Conservation (phyloP, 2,797 vertebrate genomes). For the Falco cherrug region DNA sequence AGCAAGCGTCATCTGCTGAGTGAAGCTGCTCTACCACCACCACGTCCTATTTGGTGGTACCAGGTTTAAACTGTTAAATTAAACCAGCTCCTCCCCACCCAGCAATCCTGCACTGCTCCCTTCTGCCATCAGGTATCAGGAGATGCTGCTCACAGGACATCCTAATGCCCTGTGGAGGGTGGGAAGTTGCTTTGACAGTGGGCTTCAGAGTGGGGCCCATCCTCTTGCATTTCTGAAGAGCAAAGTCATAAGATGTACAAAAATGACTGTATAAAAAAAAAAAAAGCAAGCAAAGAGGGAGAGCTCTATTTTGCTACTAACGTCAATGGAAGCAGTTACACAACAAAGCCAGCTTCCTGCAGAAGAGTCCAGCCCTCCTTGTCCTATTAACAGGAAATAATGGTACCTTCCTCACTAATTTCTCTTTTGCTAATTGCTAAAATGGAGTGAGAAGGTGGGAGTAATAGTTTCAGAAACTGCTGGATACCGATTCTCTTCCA, state of each 20-base stretch:
- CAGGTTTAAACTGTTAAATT: neutral
- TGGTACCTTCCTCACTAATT: slow-evolving; percentile 19
- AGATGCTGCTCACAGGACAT: neutral
- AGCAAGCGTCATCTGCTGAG: neutral
- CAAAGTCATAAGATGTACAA: neutral
- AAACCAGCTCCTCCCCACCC: neutral
- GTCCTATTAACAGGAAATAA: slow-evolving; percentile 31
- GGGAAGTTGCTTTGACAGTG: neutral
- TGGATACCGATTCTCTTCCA: neutral
- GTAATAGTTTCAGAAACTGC: neutral
- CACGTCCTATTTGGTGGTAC: neutral
- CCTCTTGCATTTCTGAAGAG: neutral
- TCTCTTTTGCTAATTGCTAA: slow-evolving; percentile 37
- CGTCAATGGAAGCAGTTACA: neutral
- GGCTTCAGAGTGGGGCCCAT: neutral
- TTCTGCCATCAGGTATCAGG: neutral
- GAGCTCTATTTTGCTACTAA: neutral
- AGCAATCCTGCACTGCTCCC: neutral
- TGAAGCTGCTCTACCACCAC: neutral
- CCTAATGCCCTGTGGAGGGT: neutral
- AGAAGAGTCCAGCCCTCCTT: neutral
- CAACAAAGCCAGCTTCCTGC: neutral
- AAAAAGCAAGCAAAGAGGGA: neutral
- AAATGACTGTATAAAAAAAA: neutral
- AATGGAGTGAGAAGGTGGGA: slow-evolving; percentile 15